Evolutionary conservation across 2,797 vertebrate species (phyloP).

Genomic region (Mus spretus): DNA sequence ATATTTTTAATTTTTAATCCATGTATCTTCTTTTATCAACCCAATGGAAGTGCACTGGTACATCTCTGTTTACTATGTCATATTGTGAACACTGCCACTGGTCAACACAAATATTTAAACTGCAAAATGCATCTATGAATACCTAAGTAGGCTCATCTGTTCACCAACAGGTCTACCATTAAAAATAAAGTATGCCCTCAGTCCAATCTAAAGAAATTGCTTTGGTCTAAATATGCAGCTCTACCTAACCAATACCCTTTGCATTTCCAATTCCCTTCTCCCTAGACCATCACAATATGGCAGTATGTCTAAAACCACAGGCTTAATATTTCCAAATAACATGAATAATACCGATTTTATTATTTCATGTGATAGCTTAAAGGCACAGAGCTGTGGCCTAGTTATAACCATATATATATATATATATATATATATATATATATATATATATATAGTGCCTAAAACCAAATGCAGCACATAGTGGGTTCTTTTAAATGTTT

Average conservation of each 20-base stretch:
- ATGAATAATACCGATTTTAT: not conserved
- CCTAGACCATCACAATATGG: not conserved
- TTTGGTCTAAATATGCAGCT: not conserved
- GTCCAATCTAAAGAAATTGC: not conserved
- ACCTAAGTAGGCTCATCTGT: conserved; percentile 27
- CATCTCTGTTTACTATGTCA: not conserved
- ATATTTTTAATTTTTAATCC: conserved; percentile 24
- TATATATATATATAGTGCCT: not conserved
- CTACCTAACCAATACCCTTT: not conserved
- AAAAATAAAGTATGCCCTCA: conserved; percentile 50
- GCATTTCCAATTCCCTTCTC: not conserved
- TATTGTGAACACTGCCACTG: conserved; percentile 8
- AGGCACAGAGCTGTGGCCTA: not conserved
- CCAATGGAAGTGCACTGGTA: not conserved
- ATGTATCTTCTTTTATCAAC: not conserved
- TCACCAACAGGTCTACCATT: conserved; percentile 52
- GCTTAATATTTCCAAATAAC: conserved; percentile 17
- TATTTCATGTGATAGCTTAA: not conserved
- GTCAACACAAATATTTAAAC: conserved; percentile 63
- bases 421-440: too few relatives aligned
- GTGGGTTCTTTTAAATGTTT: conserved; percentile 13
- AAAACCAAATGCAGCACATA: not conserved
- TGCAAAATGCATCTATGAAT: conserved; percentile 22
- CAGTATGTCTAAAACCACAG: conserved; percentile 27
- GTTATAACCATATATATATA: not conserved